phyloP scores from a whole-genome alignment of 2,888 invertebrate species.

The Nephrotoma guestfalica region DNA sequence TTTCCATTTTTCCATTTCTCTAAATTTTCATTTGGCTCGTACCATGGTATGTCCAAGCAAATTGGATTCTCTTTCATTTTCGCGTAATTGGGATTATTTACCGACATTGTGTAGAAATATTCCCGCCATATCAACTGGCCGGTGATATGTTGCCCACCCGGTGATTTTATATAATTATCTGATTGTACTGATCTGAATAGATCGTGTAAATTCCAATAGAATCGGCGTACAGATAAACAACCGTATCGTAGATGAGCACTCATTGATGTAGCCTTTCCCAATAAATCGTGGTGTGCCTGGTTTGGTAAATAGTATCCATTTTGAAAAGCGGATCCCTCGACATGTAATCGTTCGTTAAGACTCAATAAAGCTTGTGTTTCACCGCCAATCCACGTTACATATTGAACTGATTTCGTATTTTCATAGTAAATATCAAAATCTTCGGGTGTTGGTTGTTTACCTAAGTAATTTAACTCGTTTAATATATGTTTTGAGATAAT shows the following conservation, averaged over 20 bases:
- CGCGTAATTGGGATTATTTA: conserved; percentile 51
- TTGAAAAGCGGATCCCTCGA: conserved; percentile 37
- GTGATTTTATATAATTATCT: conserved; percentile 10
- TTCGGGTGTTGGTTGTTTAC: conserved; percentile 39
- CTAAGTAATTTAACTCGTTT: conserved; percentile 28
- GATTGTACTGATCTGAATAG: conserved; percentile 42
- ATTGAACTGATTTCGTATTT: conserved; percentile 19
- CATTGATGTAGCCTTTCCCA: conserved; percentile 50
- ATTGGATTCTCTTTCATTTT: conserved; percentile 56
- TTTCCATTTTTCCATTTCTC: conserved; percentile 44
- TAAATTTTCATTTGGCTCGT: conserved; percentile 36
- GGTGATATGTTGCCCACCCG: conserved; percentile 27
- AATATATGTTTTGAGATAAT: conserved; percentile 33
- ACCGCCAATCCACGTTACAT: conserved; percentile 47
- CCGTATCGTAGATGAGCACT: conserved; percentile 58
- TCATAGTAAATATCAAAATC: conserved; percentile 40
- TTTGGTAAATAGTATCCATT: conserved; percentile 51
- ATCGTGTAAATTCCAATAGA: conserved; percentile 56
- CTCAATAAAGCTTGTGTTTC: conserved; percentile 45
- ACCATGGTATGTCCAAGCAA: conserved; percentile 57
- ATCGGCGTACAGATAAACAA: conserved; percentile 52
- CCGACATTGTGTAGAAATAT: conserved; percentile 66
- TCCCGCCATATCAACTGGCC: conserved; percentile 63
- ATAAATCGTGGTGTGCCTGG: conserved; percentile 49
- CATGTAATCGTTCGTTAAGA: conserved; percentile 39